Base-by-base conservation (phyloP, 1,140 invertebrate genomes). In the Calliphora vicina region DNA sequence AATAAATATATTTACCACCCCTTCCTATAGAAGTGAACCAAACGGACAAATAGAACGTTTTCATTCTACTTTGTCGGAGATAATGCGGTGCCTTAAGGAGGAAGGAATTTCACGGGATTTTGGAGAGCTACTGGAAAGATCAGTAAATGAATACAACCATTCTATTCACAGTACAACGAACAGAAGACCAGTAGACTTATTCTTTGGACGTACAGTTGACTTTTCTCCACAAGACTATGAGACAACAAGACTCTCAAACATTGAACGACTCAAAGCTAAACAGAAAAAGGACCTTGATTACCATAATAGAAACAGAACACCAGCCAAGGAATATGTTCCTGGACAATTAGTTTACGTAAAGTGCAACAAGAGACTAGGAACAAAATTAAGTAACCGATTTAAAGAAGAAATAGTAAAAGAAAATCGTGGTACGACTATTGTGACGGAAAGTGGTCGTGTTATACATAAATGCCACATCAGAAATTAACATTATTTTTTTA, bases 41-140 rank as follows among this genome's bases (percentile, higher is more conserved):
- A 82, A 84, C 71, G 80, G 80, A 57, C 80, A 84, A 72, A 43
- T 84, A 25, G 81, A 84, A 67, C 35, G 80, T 20, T 84, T 82
- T 27, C 81, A 84, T 82, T 84, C 80, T 6, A 84, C 80, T 61
- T 17, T 57, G 5, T 17, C 42, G 17, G 43, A 57, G 12, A 50
- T 80, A 57, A 50, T 80, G 42, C 20, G 81, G 15, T 82, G 81
- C 13, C 50, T 82, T 20, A 71, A 29, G 9, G 81, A n/a, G 20
- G 27, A 71, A 29, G 20, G 81, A 35, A 72, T 26, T 17, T 72
- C 27, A 13, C 23, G 57, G 42, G 26, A 71, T 13, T 27, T 82
- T 2, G 35, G 23, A 12, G 67, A 84, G 71, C 43, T 84, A 13
- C 26, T 82, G 17, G 80, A 81, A 15, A 50, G 43, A 20, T 25